These are phyloP conservation scores for Dendropsophus ebraccatus DNA, from an alignment of 2,113 vertebrate genomes.

Conservation along the genomic window DNA sequence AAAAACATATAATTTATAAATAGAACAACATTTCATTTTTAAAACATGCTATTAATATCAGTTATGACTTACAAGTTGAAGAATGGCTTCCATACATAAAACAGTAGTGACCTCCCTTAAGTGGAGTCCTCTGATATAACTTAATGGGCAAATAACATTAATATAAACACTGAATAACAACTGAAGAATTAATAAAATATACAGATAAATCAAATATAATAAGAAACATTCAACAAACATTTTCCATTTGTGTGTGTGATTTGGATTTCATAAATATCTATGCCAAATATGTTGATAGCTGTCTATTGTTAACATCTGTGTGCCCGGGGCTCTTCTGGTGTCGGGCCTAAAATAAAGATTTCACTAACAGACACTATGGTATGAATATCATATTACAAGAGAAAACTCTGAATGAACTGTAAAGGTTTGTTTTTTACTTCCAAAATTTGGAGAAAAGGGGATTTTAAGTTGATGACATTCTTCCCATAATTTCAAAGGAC, in stretches of 20 bases:
- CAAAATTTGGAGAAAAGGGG: background rate
- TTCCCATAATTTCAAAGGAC: background rate
- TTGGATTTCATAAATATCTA: slow-evolving; percentile 18
- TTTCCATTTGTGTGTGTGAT: background rate
- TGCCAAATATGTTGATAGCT: slow-evolving; percentile 47
- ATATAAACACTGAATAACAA: background rate
- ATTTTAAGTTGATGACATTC: slow-evolving; percentile 8
- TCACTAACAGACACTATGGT: background rate
- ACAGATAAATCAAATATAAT: background rate
- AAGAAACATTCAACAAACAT: background rate
- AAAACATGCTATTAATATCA: too few relatives aligned
- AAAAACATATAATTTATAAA: too few relatives aligned
- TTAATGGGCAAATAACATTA: background rate
- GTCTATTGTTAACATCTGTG: slow-evolving; percentile 45
- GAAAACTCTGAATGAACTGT: slow-evolving; percentile 10
- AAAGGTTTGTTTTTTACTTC: slow-evolving; percentile 30
- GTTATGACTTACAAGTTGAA: too few relatives aligned
- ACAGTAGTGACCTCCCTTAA: too few relatives aligned
- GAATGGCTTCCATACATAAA: too few relatives aligned
- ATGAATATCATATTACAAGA: slow-evolving; percentile 31
- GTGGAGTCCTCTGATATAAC: too few relatives aligned
- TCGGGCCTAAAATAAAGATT: slow-evolving; percentile 29
- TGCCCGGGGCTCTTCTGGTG: slow-evolving; percentile 28
- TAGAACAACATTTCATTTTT: too few relatives aligned
- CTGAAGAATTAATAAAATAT: background rate